Base-by-base conservation (phyloP, 2,113 vertebrate genomes). In the Gavialis gangeticus region DNA sequence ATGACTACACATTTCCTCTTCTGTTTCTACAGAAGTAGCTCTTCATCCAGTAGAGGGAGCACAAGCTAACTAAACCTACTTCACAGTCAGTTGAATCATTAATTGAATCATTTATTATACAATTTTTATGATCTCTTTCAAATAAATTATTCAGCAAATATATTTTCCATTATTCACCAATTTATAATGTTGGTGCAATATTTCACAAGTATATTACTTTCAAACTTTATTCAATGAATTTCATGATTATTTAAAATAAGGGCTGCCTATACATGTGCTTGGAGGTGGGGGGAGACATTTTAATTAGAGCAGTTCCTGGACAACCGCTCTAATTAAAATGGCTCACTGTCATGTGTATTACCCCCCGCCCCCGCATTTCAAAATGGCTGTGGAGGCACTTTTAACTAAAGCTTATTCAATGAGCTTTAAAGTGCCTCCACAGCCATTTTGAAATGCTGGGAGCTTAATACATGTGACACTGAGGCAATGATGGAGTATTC, bases 141-240 rank as follows among this genome's bases (percentile, higher is more conserved):
- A 95, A 96, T 96, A 91, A 96, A 96, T 96, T 95, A 96, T 96
- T 96, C 85, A 97, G 73, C 93, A 96, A 96, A 96, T 96, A 94
- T 91, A 96, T 96, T 95, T 95, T 92, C 10, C 75, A 95, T 96
- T 95, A 95, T 93, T 96, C 93, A 93, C 78, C 25, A 94, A 10
- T 93, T 83, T 93, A 85, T 96, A 89, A 80, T 87, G 46, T 78
- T 94, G 21, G 30, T 95, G 88, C 37, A 93, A 92, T 95, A 96
- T 96, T 94, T 95, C 80, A 87, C 60, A 93, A 78, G 75, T 92
- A 69, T 75, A 94, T 96, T 96, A 96, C 94, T 96, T 90, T 94
- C 30, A 95, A 94, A 84, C 96, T 95, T 85, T 92, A 89, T 80
- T 85, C 62, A 62, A 62, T 79, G 80, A 84, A 89, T 96, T 95